phyloP scores from a whole-genome alignment of 1,140 invertebrate genomes.

The Metopolophium dirhodum region DNA sequence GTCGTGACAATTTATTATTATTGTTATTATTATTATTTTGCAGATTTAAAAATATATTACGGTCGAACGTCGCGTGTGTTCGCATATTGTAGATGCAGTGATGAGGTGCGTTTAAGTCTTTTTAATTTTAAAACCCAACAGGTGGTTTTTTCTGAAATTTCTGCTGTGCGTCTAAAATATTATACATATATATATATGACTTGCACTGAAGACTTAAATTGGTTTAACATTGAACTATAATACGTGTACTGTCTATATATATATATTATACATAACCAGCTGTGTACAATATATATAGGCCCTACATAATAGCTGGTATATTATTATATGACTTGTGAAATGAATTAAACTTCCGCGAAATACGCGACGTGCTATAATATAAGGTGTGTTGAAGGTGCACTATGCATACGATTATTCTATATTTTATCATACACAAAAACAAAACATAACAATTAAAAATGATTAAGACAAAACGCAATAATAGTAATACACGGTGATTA shows the following conservation, averaged over 20 bases:
- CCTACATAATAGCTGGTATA: neutral
- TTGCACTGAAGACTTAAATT: neutral
- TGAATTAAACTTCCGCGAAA: neutral
- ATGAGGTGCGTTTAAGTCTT: neutral
- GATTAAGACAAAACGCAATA: neutral
- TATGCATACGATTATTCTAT: neutral
- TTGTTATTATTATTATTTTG: neutral
- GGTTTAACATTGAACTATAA: neutral
- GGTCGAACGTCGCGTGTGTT: neutral
- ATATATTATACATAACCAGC: no score
- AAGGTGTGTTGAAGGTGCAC: neutral
- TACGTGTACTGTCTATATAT: neutral
- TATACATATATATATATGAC: neutral
- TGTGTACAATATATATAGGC: neutral
- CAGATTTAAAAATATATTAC: neutral
- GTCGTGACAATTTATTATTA: neutral
- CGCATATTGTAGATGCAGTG: neutral
- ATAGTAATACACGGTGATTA: neutral
- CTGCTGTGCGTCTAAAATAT: neutral
- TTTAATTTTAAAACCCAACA: conserved; percentile 8
- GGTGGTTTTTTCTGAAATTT: neutral
- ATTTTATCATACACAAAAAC: neutral
- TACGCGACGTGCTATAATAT: neutral
- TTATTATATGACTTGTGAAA: neutral
- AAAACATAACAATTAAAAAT: neutral